Conservation (phyloP, 2,113 vertebrate species). For the Hepsetus odoe region DNA sequence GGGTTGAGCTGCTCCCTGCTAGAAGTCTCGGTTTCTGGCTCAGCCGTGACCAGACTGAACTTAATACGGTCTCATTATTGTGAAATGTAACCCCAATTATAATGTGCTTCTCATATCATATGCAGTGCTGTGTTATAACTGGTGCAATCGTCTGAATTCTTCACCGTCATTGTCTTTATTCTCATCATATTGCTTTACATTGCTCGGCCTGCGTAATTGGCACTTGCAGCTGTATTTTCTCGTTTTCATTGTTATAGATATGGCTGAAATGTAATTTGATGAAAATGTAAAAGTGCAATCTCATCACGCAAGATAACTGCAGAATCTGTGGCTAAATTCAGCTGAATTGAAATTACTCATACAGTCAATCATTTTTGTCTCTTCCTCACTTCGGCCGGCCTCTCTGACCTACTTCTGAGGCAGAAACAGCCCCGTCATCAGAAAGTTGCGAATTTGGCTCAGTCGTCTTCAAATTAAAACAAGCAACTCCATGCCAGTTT, state of each 20-base stretch:
- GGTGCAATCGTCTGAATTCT: neutral
- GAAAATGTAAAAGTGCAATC: conserved; percentile 72
- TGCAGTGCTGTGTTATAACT: neutral
- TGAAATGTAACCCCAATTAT: neutral
- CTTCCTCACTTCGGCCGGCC: conserved; percentile 12
- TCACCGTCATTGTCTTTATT: neutral
- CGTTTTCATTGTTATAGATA: conserved; percentile 65
- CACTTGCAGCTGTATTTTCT: conserved; percentile 71
- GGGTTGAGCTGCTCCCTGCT: neutral
- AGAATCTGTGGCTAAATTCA: conserved; percentile 63
- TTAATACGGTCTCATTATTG: neutral
- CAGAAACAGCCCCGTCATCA: neutral
- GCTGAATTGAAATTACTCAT: conserved; percentile 69
- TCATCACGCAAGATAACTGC: conserved; percentile 69
- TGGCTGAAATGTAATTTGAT: conserved; percentile 72
- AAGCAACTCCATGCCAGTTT: neutral
- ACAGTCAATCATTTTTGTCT: conserved; percentile 8
- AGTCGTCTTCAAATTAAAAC: neutral
- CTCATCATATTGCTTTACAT: neutral
- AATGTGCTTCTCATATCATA: neutral
- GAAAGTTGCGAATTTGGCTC: neutral
- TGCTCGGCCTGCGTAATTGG: neutral
- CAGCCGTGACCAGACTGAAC: neutral
- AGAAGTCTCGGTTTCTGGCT: neutral
- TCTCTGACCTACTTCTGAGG: conserved; percentile 32